phyloP scores from a whole-genome alignment of 2,888 invertebrate genomes.

The Cephus rjabovi region DNA sequence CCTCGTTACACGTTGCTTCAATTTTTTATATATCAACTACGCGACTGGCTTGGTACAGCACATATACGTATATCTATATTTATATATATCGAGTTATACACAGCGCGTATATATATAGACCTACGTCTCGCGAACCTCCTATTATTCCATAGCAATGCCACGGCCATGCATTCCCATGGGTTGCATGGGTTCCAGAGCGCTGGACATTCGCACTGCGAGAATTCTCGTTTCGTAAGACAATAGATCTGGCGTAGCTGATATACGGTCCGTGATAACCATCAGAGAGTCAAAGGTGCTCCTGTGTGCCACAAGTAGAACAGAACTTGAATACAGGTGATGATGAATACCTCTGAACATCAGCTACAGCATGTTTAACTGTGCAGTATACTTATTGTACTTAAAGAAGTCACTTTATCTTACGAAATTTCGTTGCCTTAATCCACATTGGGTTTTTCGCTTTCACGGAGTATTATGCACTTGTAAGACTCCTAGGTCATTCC shows the following conservation, averaged over 20 bases:
- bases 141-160: not conserved
- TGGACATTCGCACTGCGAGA: constrained; percentile 19
- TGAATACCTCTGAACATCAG: not conserved
- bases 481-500: not conserved
- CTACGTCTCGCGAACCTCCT: not conserved
- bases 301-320: not conserved
- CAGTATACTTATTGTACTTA: not conserved
- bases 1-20: not conserved
- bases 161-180: not conserved
- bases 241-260: constrained; percentile 27
- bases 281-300: constrained; percentile 29
- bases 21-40: not conserved
- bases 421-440: not conserved
- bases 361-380: not conserved
- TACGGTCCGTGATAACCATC: constrained; percentile 33
- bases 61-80: not conserved
- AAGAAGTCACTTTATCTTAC: not conserved
- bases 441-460: not conserved
- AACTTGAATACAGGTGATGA: not conserved
- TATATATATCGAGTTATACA: not conserved
- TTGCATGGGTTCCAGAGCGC: not conserved
- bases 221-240: constrained; percentile 28
- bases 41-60: not conserved
- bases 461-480: not conserved
- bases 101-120: not conserved